These are phyloP conservation scores for Sylvicola cinctus DNA, from an alignment of 2,888 invertebrate genomes.

Conservation along the genomic window DNA sequence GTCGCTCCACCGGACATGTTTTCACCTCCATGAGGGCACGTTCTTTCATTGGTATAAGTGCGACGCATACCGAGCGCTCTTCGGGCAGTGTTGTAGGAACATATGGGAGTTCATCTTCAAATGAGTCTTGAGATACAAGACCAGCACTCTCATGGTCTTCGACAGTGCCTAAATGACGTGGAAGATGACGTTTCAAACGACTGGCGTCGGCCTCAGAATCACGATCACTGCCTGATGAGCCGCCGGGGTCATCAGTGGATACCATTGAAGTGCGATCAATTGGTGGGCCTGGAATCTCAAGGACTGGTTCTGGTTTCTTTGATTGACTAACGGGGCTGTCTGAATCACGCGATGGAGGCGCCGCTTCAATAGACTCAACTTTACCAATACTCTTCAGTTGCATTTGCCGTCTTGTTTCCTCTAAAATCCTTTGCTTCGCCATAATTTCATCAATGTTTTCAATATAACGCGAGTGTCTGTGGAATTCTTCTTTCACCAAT, in stretches of 20 bases:
- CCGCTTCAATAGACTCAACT: neutral
- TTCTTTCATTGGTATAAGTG: constrained; percentile 61
- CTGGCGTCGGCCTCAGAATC: constrained; percentile 37
- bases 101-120: constrained; percentile 71
- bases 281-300: constrained; percentile 4
- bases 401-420: neutral
- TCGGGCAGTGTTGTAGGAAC: constrained; percentile 76
- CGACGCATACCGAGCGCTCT: constrained; percentile 61
- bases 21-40: constrained; percentile 37
- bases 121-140: constrained; percentile 62
- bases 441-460: constrained; percentile 20
- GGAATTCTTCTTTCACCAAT: constrained; percentile 10
- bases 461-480: constrained; percentile 21
- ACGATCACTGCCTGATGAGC: constrained; percentile 51
- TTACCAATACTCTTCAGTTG: neutral
- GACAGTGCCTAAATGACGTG: constrained; percentile 30
- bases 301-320: neutral
- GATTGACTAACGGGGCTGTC: neutral
- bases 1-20: constrained; percentile 51
- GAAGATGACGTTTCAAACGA: constrained; percentile 15
- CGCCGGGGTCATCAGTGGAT: constrained; percentile 25
- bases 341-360: neutral
- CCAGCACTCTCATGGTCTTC: constrained; percentile 52
- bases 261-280: neutral
- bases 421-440: constrained; percentile 1